Evolutionary conservation across 2,113 vertebrate genomes (phyloP).

Genomic region (Channa maculata): DNA sequence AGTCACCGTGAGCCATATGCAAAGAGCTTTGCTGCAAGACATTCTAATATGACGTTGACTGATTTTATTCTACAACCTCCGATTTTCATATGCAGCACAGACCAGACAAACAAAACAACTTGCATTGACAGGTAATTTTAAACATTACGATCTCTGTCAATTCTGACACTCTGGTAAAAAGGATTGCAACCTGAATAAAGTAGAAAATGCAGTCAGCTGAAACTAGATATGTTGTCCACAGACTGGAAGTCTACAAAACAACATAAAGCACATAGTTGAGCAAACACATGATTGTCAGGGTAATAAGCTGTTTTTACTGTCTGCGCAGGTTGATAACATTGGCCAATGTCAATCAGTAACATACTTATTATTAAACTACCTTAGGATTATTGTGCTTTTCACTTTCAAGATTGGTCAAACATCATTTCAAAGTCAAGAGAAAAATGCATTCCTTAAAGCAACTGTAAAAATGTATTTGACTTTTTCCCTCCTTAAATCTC

Average conservation of each 20-base stretch:
- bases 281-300: constrained; percentile 15
- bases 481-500: too few relatives aligned
- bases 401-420: not conserved
- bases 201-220: constrained; percentile 25
- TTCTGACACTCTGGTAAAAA: constrained; percentile 10
- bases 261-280: constrained; percentile 3
- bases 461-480: not conserved
- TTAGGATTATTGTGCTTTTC: constrained; percentile 15
- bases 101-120: constrained; percentile 16
- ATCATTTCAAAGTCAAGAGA: not conserved
- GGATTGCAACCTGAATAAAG: constrained; percentile 8
- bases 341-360: constrained; percentile 7
- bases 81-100: constrained; percentile 3
- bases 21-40: not conserved
- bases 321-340: not conserved
- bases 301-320: constrained; percentile 24
- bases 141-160: constrained; percentile 29
- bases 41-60: constrained; percentile 14
- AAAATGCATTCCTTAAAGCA: not conserved
- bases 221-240: constrained; percentile 14
- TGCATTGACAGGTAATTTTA: constrained; percentile 27
- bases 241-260: constrained; percentile 12
- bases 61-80: constrained; percentile 9
- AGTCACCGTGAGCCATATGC: not conserved
- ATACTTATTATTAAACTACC: not conserved